Evolutionary conservation across 2,113 vertebrate species (phyloP).

Genomic region (Colinus virginianus): DNA sequence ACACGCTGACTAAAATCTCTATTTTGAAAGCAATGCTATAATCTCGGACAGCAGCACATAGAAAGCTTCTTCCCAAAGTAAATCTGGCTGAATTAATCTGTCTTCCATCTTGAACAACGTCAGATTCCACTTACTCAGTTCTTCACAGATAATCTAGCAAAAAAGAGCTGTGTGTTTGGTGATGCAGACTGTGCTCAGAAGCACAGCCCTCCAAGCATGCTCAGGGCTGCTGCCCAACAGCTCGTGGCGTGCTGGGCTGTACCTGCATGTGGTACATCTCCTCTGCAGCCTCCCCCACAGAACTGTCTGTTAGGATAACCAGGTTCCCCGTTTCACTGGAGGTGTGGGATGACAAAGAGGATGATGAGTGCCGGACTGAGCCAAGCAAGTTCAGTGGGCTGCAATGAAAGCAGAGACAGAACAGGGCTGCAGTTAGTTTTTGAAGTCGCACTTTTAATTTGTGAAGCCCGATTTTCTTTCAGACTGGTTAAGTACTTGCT

Average conservation of each 20-base stretch:
- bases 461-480: background rate
- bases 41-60: background rate
- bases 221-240: background rate
- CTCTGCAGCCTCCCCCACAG: constrained; percentile 89
- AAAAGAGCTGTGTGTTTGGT: background rate
- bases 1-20: background rate
- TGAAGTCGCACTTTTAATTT: background rate
- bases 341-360: constrained; percentile 94
- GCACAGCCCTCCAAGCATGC: background rate
- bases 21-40: background rate
- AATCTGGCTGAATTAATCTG: background rate
- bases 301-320: constrained; percentile 88
- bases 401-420: constrained; percentile 63
- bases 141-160: background rate
- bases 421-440: background rate
- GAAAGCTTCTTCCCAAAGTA: background rate
- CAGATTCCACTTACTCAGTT: background rate
- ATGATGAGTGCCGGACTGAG: constrained; percentile 92
- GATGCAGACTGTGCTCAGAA: background rate
- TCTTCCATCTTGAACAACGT: background rate
- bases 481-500: background rate
- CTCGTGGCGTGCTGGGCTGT: background rate
- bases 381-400: constrained; percentile 93
- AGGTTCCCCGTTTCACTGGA: constrained; percentile 93
- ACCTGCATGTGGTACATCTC: constrained; percentile 95